Conservation (phyloP, 2,888 invertebrate genomes). For the Sisyra nigra region DNA sequence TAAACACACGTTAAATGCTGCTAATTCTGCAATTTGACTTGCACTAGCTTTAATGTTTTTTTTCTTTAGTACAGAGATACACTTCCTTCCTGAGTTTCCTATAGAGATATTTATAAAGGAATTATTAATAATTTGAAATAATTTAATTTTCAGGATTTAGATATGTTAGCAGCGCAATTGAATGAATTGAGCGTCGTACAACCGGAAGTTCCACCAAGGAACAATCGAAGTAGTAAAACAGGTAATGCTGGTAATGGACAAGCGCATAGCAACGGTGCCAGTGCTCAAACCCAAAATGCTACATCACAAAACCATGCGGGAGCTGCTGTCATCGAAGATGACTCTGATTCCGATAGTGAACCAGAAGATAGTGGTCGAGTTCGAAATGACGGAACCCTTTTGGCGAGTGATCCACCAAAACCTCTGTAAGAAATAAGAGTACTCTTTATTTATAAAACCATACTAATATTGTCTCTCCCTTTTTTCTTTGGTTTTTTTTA, state of each 20-base stretch:
- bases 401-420: constrained; percentile 93
- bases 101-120: no score
- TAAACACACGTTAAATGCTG: no score
- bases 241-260: constrained; percentile 19
- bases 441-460: constrained; percentile 9
- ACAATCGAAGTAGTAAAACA: constrained; percentile 29
- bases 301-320: constrained; percentile 40
- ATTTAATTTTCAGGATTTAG: constrained; percentile 64
- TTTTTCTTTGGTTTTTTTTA: constrained; percentile 10
- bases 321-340: constrained; percentile 36
- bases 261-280: constrained; percentile 15
- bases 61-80: no score
- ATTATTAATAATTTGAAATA: no score
- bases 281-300: constrained; percentile 12
- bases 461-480: constrained; percentile 12
- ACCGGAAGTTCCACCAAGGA: constrained; percentile 55
- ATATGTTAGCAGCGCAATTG: constrained; percentile 88
- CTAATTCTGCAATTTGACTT: no score
- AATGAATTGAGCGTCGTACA: constrained; percentile 78
- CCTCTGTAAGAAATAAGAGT: constrained; percentile 73
- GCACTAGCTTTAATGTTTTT: no score
- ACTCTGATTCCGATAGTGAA: constrained; percentile 68
- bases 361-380: constrained; percentile 66
- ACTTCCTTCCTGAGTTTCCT: no score
- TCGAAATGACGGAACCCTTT: constrained; percentile 83